Evolutionary conservation across 1,140 invertebrate species (phyloP).

Genomic region (Apis laboriosa): DNA sequence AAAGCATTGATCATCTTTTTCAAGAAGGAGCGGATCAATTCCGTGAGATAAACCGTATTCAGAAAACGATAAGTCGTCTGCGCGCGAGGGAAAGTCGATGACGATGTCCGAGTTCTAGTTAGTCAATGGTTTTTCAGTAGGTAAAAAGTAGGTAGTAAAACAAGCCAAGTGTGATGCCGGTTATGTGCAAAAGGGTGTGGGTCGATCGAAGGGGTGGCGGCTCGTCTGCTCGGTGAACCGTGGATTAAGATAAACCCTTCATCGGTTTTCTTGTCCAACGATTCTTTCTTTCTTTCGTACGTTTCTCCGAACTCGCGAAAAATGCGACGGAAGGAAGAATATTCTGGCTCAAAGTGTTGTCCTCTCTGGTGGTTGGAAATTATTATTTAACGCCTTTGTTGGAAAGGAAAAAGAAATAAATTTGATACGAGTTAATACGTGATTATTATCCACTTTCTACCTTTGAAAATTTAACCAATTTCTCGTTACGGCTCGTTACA

Average conservation of each 20-base stretch:
- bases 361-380: slow-evolving; percentile 54
- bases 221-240: slow-evolving; percentile 79
- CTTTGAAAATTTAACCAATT: background rate
- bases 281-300: slow-evolving; percentile 69
- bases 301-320: slow-evolving; percentile 51
- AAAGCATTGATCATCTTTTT: too few relatives aligned
- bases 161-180: slow-evolving; percentile 77
- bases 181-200: slow-evolving; percentile 67
- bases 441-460: slow-evolving; percentile 33
- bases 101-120: background rate
- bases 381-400: slow-evolving; percentile 51
- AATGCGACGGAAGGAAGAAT: slow-evolving; percentile 37
- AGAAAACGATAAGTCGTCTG: background rate
- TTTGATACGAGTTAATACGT: background rate
- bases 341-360: slow-evolving; percentile 56
- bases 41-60: background rate
- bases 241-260: slow-evolving; percentile 81
- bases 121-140: slow-evolving; percentile 32
- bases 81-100: background rate
- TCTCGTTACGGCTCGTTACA: background rate
- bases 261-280: slow-evolving; percentile 78
- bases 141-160: slow-evolving; percentile 70
- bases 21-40: too few relatives aligned
- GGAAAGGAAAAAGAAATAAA: background rate
- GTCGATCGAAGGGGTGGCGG: slow-evolving; percentile 64